Percentiles rank a stretch among this genome's conserved stretches.
These are phyloP conservation scores for Mizuhopecten yessoensis DNA, from an alignment of 1,140 invertebrate species.

Conservation along the genomic window DNA sequence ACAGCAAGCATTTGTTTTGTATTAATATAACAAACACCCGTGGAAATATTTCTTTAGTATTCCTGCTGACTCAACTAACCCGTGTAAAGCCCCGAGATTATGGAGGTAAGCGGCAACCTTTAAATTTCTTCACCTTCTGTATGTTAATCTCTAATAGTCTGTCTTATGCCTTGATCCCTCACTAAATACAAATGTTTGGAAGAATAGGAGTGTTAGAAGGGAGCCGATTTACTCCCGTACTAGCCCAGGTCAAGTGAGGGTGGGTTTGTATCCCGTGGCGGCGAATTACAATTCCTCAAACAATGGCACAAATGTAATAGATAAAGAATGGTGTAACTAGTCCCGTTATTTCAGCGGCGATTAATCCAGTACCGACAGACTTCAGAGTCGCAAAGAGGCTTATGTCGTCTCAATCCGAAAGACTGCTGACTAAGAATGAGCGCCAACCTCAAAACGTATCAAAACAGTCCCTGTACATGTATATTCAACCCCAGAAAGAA, in stretches of 20 bases:
- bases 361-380: not conserved
- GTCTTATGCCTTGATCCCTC: constrained; percentile 4
- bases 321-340: not conserved
- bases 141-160: not conserved
- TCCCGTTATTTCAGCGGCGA: not conserved
- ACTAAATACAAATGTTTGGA: constrained; percentile 22
- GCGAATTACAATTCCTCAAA: not conserved
- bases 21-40: too few relatives aligned
- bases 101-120: not conserved
- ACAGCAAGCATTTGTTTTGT: not conserved
- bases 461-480: not conserved
- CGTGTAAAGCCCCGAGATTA: not conserved
- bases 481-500: not conserved
- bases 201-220: not conserved
- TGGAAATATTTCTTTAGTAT: not conserved
- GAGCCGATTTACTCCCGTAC: constrained; percentile 29
- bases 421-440: not conserved
- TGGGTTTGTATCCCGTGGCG: not conserved
- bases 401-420: not conserved
- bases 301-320: not conserved
- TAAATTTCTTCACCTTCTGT: not conserved
- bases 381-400: constrained; percentile 16
- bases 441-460: not conserved
- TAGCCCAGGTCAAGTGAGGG: constrained; percentile 21
- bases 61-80: not conserved